A percentile compares a stretch with the other conserved stretches of the same genome.
phyloP scores from a whole-genome alignment of 2,113 vertebrate genomes.

The Brachypodius melanocephalos region DNA sequence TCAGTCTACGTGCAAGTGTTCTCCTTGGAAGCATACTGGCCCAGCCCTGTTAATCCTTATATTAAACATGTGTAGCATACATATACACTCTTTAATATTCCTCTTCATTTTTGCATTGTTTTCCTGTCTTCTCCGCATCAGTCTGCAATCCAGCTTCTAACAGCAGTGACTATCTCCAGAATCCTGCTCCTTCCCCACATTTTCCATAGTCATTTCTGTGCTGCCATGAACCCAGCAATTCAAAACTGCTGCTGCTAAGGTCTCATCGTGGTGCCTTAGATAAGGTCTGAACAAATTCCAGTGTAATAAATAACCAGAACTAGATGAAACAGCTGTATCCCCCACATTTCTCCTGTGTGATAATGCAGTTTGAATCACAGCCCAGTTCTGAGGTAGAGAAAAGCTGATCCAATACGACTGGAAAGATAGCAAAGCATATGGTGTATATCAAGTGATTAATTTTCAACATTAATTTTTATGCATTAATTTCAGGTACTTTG shows the following conservation, averaged over 20 bases:
- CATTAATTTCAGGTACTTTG: constrained; percentile 20
- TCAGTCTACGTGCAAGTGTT: background rate
- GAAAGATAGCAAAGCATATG: constrained; percentile 48
- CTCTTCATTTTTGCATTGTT: background rate
- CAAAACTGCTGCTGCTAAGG: background rate
- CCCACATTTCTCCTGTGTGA: background rate
- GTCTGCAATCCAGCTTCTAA: background rate
- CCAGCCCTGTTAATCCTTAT: background rate
- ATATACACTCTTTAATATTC: background rate
- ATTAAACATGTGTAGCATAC: background rate
- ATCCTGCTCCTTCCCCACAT: background rate
- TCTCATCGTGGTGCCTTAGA: background rate
- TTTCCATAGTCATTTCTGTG: background rate
- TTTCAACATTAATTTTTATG: constrained; percentile 56
- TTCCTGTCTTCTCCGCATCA: background rate
- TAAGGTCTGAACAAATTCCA: background rate
- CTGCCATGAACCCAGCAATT: background rate
- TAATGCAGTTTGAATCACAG: constrained; percentile 23
- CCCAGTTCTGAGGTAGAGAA: background rate
- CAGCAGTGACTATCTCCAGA: background rate
- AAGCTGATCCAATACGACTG: constrained; percentile 7
- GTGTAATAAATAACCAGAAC: background rate
- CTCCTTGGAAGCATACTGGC: background rate
- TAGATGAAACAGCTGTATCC: background rate
- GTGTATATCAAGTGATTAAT: constrained; percentile 25